phyloP scores from a whole-genome alignment of 2,113 vertebrate species.

The Actenoides lindsayi region DNA sequence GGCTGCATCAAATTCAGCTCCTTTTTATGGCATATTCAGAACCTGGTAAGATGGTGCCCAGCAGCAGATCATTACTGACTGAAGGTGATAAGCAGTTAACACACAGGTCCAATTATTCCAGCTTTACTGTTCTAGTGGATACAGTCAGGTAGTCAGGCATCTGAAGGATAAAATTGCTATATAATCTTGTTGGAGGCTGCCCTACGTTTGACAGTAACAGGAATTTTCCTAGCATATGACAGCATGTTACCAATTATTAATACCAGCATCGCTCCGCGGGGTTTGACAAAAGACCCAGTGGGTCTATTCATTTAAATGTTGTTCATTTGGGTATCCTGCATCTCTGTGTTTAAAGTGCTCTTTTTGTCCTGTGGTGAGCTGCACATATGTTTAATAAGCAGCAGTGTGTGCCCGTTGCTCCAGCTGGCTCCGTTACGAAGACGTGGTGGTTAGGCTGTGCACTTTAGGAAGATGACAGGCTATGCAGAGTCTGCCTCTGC shows the following conservation, averaged over 20 bases:
- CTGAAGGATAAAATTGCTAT: not conserved
- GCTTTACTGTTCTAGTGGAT: not conserved
- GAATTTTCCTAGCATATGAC: not conserved
- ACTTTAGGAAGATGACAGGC: not conserved
- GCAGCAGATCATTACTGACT: not conserved
- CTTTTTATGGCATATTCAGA: not conserved
- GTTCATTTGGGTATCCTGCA: slow-evolving; percentile 12
- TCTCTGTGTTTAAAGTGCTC: slow-evolving; percentile 10
- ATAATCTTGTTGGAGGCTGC: not conserved
- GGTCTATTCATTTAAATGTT: not conserved
- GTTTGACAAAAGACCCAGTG: slow-evolving; percentile 18
- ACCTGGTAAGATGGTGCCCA: not conserved
- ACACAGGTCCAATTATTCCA: not conserved
- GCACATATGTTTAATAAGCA: slow-evolving; percentile 30
- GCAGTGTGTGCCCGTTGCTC: not conserved
- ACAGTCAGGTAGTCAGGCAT: not conserved
- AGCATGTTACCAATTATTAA: slow-evolving; percentile 44
- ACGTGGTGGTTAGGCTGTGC: not conserved
- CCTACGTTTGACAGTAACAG: not conserved
- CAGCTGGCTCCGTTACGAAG: not conserved
- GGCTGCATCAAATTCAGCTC: not conserved
- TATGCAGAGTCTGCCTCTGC: not conserved
- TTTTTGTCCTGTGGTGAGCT: not conserved
- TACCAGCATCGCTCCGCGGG: slow-evolving; percentile 2
- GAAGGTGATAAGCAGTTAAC: not conserved